Evolutionary conservation across 2,113 vertebrate genomes (phyloP), one percentile per base, ranked within the genome.

Genomic region (Melospiza melodia): DNA sequence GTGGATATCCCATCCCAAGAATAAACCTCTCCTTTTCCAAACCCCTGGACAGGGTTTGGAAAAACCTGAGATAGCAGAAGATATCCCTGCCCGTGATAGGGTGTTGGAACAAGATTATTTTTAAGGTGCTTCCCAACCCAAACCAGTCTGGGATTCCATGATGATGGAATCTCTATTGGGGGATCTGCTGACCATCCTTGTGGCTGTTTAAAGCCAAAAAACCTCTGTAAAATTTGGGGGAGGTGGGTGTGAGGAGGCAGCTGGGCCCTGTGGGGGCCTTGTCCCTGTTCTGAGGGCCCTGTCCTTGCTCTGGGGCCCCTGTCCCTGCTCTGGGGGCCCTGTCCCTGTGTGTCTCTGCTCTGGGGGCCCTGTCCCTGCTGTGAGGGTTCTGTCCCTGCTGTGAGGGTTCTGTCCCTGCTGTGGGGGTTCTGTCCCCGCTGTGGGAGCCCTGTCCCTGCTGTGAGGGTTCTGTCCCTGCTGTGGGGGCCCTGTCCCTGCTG

Each of bases 371-470:
- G 48, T 48, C 48, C 22, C 48, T 23, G 48, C 6, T 4, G 12
- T 48, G 22, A 33, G 30, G 16, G 28, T 28, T 9, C 0, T 1
- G 30, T 4, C 31, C 41, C 30, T 0, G 0, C 1, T 0, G 5
- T 41, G 41, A 12, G 39, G 39, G 35, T 35, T 35, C 37, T 37
- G 37, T 37, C 37, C 37, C 37, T 37, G 37, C 1, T 0, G 11
- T 39, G 39, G 12, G 39, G 12, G 39, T 12, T 5, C 39, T 41
- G 39, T 41, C 39, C 39, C 39, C 10, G 37, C 37, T 37, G 3
- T 0, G 18, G 18, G 18, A 18, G 8, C 18, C 4, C 44, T 44
- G 18, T 44, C 44, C 44, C 44, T 44, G 18, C 8, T 5, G 9
- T 44, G 44, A 10, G 37, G 37, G 37, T 9, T 10, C 37, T 37